phyloP scores from a whole-genome alignment of 2,797 vertebrate species.

The Mionectes olivaceus region DNA sequence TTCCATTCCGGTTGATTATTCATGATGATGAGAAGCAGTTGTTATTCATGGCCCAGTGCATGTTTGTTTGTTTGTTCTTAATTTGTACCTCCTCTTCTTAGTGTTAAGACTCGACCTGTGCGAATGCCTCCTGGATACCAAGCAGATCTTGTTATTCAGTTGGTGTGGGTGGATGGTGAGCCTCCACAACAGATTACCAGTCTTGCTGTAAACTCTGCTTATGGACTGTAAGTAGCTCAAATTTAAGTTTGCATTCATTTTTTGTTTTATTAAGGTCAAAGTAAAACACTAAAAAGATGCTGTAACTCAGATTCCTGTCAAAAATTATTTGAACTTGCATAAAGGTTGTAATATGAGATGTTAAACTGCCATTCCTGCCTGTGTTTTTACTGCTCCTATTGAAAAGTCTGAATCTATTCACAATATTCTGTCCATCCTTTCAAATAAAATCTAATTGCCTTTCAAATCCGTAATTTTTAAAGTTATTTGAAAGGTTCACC shows the following conservation, averaged over 20 bases:
- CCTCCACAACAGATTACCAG: constrained; percentile 96
- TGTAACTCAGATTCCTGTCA: not conserved
- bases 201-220: constrained; percentile 93
- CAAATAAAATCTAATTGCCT: not conserved
- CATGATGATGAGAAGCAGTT: not conserved
- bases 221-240: constrained; percentile 91
- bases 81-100: constrained; percentile 59
- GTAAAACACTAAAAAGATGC: not conserved
- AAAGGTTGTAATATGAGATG: not conserved
- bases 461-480: not conserved
- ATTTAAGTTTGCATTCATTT: not conserved
- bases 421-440: not conserved
- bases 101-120: constrained; percentile 90
- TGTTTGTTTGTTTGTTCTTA: not conserved
- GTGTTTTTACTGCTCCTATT: not conserved
- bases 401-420: not conserved
- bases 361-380: not conserved
- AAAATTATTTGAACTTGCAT: not conserved
- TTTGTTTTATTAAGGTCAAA: not conserved
- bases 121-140: constrained; percentile 95
- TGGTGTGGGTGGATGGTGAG: constrained; percentile 94
- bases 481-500: constrained; percentile 2
- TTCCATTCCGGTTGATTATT: not conserved
- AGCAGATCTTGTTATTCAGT: constrained; percentile 92
- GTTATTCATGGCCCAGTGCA: not conserved